phyloP scores from a whole-genome alignment of 2,113 vertebrate species.

The Fulmarus glacialis region DNA sequence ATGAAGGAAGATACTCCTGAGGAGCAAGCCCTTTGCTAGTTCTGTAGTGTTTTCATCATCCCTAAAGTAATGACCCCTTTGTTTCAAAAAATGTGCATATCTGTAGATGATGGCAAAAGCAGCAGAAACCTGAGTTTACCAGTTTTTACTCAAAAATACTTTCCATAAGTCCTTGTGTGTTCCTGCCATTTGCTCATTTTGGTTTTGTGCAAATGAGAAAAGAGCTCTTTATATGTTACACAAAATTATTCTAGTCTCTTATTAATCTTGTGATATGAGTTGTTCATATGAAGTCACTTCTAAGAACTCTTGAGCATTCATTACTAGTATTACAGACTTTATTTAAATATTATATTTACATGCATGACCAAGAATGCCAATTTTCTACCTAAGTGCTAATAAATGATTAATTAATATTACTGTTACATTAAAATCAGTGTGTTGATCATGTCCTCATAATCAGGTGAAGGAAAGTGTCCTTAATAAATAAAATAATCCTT shows the following conservation, averaged over 20 bases:
- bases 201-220: neutral
- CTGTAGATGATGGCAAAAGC: neutral
- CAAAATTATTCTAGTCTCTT: neutral
- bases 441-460: neutral
- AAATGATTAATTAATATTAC: neutral
- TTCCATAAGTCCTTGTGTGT: neutral
- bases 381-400: neutral
- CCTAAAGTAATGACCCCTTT: neutral
- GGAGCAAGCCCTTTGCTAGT: neutral
- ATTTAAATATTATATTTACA: conserved; percentile 3
- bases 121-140: neutral
- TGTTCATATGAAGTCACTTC: neutral
- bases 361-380: neutral
- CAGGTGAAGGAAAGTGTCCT: neutral
- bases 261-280: neutral
- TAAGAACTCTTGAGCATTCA: neutral
- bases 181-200: neutral
- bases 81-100: neutral
- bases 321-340: neutral
- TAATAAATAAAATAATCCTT: neutral
- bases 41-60: neutral
- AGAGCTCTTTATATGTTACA: neutral
- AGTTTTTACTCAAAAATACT: neutral
- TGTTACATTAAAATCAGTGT: neutral
- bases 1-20: neutral